phyloP scores from a whole-genome alignment of 2,888 invertebrate genomes.

The Synanthedon andrenaeformis region DNA sequence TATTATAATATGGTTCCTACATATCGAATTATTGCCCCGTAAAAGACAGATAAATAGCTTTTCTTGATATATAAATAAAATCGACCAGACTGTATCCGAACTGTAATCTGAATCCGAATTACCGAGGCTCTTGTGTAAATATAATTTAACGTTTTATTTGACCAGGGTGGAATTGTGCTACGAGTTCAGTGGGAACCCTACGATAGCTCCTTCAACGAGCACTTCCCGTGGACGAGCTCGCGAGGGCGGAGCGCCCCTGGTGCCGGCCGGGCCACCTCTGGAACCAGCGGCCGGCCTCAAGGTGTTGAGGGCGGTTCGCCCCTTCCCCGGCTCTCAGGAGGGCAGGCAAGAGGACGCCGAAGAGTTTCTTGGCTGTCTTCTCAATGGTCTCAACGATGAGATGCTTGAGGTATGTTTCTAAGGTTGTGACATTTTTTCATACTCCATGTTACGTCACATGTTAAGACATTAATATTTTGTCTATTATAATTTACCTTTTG shows the following conservation, averaged over 20 bases:
- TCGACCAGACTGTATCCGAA: too few relatives aligned
- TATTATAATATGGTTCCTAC: too few relatives aligned
- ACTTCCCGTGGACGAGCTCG: conserved; percentile 31
- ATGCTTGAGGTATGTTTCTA: conserved; percentile 81
- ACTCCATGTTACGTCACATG: not conserved
- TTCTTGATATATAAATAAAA: too few relatives aligned
- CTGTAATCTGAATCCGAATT: too few relatives aligned
- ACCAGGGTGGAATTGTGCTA: conserved; percentile 80
- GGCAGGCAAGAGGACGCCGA: conserved; percentile 98
- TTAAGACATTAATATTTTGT: not conserved
- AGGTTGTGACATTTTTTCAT: not conserved
- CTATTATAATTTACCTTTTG: not conserved
- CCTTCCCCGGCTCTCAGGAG: conserved; percentile 75
- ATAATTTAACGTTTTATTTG: too few relatives aligned
- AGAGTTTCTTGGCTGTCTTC: conserved; percentile 92
- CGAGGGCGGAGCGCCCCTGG: conserved; percentile 43
- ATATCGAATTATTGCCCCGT: too few relatives aligned
- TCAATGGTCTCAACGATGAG: conserved; percentile 96
- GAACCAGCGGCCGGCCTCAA: conserved; percentile 91
- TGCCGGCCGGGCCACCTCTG: conserved; percentile 83
- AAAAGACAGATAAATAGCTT: too few relatives aligned
- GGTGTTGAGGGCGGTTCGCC: conserved; percentile 82
- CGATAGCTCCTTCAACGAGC: conserved; percentile 42
- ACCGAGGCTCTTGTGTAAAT: too few relatives aligned
- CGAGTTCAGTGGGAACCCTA: conserved; percentile 77